A percentile compares a stretch with the other conserved stretches of the same genome.
These are phyloP conservation scores for Hemistola chrysoprasaria DNA, from an alignment of 2,888 invertebrate genomes.

Conservation along the genomic window DNA sequence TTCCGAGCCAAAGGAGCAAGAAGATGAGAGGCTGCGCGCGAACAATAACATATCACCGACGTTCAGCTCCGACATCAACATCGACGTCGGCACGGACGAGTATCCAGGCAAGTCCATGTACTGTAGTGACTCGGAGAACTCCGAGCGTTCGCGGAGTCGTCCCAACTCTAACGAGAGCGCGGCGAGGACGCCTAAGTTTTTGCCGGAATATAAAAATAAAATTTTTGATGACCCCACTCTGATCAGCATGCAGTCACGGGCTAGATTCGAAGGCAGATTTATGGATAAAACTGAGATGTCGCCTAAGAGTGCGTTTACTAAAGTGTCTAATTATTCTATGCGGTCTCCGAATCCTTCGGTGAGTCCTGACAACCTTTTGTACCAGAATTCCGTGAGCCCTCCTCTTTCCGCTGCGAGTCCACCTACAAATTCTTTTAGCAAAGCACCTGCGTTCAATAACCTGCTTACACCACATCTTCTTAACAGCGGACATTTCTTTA, in stretches of 20 bases:
- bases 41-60: slow-evolving; percentile 75
- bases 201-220: slow-evolving; percentile 80
- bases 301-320: slow-evolving; percentile 92
- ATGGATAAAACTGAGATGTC: slow-evolving; percentile 76
- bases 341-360: slow-evolving; percentile 87
- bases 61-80: slow-evolving; percentile 75
- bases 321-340: slow-evolving; percentile 83
- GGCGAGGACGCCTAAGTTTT: slow-evolving; percentile 73
- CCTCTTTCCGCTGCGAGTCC: slow-evolving; percentile 83
- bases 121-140: slow-evolving; percentile 77
- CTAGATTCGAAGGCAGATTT: slow-evolving; percentile 72
- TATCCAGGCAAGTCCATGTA: slow-evolving; percentile 73
- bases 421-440: slow-evolving; percentile 66
- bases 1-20: slow-evolving; percentile 62
- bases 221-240: slow-evolving; percentile 83
- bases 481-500: slow-evolving; percentile 79
- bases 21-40: slow-evolving; percentile 65
- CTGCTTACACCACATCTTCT: slow-evolving; percentile 71
- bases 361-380: slow-evolving; percentile 89
- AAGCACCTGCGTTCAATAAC: slow-evolving; percentile 62
- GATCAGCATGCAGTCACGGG: slow-evolving; percentile 76
- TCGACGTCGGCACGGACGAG: slow-evolving; percentile 78
- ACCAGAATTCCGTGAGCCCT: slow-evolving; percentile 90
- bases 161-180: slow-evolving; percentile 81
- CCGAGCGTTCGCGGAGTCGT: slow-evolving; percentile 73